Percentiles rank a stretch among this genome's conserved stretches.
Evolutionary conservation across 2,113 vertebrate species (phyloP).

Genomic region (Psophia crepitans): DNA sequence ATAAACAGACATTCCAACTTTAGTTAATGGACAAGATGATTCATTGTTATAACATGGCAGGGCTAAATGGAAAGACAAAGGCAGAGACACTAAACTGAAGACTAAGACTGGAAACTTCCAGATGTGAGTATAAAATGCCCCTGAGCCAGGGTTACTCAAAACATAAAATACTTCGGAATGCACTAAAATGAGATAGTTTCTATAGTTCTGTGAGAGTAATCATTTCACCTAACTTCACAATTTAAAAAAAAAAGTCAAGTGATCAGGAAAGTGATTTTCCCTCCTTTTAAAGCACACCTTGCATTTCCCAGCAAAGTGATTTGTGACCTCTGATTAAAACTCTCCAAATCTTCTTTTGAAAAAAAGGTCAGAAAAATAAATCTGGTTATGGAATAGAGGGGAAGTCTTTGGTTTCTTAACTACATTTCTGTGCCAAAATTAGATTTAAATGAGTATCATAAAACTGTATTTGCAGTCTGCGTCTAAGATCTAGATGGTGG

Average conservation of each 20-base stretch:
- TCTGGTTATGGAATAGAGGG: neutral
- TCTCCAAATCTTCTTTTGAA: neutral
- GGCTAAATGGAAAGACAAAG: slow-evolving; percentile 52
- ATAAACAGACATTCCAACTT: slow-evolving; percentile 61
- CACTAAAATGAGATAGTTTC: slow-evolving; percentile 6
- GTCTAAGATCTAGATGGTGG: neutral
- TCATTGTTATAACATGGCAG: slow-evolving; percentile 58
- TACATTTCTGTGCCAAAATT: neutral
- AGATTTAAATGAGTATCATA: neutral
- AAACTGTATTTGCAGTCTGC: neutral
- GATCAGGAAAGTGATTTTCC: neutral
- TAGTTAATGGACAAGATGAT: slow-evolving; percentile 65
- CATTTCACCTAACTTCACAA: slow-evolving; percentile 31
- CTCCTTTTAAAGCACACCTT: neutral
- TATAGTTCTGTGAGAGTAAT: slow-evolving; percentile 42
- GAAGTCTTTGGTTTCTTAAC: neutral
- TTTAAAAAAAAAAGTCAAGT: neutral
- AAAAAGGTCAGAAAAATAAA: neutral
- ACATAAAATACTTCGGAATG: slow-evolving; percentile 36
- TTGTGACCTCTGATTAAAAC: neutral
- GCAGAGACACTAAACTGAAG: neutral
- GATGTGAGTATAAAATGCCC: slow-evolving; percentile 4
- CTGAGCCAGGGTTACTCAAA: slow-evolving; percentile 11
- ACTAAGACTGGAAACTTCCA: slow-evolving; percentile 52
- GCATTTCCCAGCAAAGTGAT: neutral